A percentile compares a stretch with the other conserved stretches of the same genome.
Conservation (phyloP, 2,888 invertebrate species). For the Cybosia mesomella region DNA sequence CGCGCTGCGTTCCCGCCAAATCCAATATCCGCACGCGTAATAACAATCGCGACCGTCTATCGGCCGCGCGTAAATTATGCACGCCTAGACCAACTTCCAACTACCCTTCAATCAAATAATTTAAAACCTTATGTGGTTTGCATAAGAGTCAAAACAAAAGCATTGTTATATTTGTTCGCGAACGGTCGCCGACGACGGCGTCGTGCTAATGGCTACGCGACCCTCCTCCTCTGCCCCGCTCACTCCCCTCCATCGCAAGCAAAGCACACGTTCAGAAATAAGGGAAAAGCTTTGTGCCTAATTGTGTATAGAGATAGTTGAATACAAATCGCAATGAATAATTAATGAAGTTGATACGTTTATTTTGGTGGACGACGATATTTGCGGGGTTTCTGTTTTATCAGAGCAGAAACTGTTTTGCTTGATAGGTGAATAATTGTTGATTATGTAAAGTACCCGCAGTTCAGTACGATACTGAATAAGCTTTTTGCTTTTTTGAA, state of each 20-base stretch:
- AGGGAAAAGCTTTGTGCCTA: slow-evolving; percentile 73
- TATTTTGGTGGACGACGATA: slow-evolving; percentile 48
- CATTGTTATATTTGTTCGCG: slow-evolving; percentile 56
- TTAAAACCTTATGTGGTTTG: slow-evolving; percentile 45
- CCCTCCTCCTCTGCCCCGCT: slow-evolving; percentile 62
- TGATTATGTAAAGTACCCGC: slow-evolving; percentile 5
- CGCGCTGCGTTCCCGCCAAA: slow-evolving; percentile 72
- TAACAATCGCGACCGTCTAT: slow-evolving; percentile 85
- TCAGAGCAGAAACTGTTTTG: slow-evolving; percentile 21
- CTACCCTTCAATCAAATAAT: slow-evolving; percentile 35
- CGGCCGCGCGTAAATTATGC: slow-evolving; percentile 86
- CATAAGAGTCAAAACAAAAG: slow-evolving; percentile 45
- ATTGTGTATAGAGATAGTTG: slow-evolving; percentile 70
- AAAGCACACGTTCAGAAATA: slow-evolving; percentile 77
- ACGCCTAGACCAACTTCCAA: slow-evolving; percentile 61
- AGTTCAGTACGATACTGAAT: not conserved
- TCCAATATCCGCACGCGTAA: slow-evolving; percentile 85
- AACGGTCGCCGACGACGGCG: slow-evolving; percentile 73
- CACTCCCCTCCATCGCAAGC: slow-evolving; percentile 55
- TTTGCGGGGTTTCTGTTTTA: slow-evolving; percentile 37
- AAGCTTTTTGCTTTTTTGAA: not conserved
- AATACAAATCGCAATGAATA: slow-evolving; percentile 62
- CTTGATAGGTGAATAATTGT: slow-evolving; percentile 10
- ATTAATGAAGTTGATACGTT: slow-evolving; percentile 57
- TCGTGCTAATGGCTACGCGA: slow-evolving; percentile 80